Base-by-base conservation (phyloP, 2,797 vertebrate genomes). In the Bucorvus abyssinicus region DNA sequence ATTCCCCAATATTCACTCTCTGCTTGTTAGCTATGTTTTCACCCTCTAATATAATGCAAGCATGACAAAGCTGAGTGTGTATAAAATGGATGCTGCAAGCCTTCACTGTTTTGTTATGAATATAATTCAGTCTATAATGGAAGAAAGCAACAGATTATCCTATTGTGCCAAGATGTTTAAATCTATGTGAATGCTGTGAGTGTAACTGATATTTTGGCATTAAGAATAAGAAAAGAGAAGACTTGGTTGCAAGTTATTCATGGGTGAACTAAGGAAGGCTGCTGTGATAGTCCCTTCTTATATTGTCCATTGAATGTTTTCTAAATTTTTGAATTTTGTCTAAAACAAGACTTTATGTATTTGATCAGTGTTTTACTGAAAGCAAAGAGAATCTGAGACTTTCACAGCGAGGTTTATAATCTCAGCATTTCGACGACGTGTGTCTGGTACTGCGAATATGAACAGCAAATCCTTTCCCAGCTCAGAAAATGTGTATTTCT, bases 41-140 rank as follows among this genome's bases (percentile, higher is more conserved):
- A 67, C 10, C 22, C 73, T 61, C 45, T 82, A n/a, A 34, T 79
- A 78, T 74, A 82, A 44, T 26, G 20, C 20, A 84, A 57, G 27
- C 6, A 7, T 38, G 56, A 59, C 17, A 75, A 95, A 85, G 34
- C 8, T 87, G 68, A 53, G 23, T 61, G 71, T n/a, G 5, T 38
- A 10, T 59, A 73, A 88, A 38, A 73, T 16, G 42, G 57, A 93
- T 84, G 68, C 75, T 94, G 36, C 56, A 95, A 90, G 55, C 90
- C 84, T 85, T 47, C 8, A 22, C 34, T 52, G 19, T 61, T 93
- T 53, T 68, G 27, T 49, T 71, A 59, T 63, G 45, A 89, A 83
- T 57, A 65, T 40, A 85, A 93, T 85, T 91, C 92, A 75, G 91
- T 85, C 57, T 94, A 19, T 67, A 91, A 53, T 42, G 56, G 67